These are phyloP conservation scores for Stegostoma tigrinum DNA, from an alignment of 2,113 vertebrate species.

Conservation along the genomic window DNA sequence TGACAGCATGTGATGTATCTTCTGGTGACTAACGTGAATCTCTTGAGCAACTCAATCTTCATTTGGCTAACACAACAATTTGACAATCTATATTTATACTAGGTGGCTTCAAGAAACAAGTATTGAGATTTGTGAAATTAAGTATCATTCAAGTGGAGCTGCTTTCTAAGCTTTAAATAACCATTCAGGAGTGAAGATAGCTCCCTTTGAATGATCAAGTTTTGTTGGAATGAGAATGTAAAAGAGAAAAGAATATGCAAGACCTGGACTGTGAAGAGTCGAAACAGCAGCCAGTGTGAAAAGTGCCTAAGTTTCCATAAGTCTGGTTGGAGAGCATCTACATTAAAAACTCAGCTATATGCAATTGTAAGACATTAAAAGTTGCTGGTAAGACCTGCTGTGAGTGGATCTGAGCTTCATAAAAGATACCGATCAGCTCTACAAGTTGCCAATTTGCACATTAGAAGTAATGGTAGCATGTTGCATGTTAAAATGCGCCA, in stretches of 20 bases:
- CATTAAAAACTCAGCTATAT: neutral
- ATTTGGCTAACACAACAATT: neutral
- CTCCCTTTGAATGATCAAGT: no score
- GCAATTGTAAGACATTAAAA: neutral
- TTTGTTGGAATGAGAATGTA: neutral
- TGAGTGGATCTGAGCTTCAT: neutral
- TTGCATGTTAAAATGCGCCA: neutral
- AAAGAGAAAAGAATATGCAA: neutral
- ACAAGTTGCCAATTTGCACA: neutral
- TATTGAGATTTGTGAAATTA: neutral
- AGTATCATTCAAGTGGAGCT: neutral
- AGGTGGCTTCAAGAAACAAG: neutral
- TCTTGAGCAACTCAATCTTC: neutral
- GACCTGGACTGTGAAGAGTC: neutral
- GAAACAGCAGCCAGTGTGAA: neutral
- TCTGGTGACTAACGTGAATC: neutral
- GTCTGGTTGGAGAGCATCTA: neutral
- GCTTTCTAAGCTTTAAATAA: neutral
- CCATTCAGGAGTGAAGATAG: neutral
- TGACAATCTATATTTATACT: neutral
- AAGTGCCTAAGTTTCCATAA: neutral
- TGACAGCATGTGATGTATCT: neutral
- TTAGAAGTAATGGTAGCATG: neutral
- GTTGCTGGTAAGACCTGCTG: neutral
- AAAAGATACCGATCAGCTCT: neutral